These are phyloP conservation scores for Leptoclinus maculatus DNA, from an alignment of 2,797 vertebrate genomes.

Conservation along the genomic window DNA sequence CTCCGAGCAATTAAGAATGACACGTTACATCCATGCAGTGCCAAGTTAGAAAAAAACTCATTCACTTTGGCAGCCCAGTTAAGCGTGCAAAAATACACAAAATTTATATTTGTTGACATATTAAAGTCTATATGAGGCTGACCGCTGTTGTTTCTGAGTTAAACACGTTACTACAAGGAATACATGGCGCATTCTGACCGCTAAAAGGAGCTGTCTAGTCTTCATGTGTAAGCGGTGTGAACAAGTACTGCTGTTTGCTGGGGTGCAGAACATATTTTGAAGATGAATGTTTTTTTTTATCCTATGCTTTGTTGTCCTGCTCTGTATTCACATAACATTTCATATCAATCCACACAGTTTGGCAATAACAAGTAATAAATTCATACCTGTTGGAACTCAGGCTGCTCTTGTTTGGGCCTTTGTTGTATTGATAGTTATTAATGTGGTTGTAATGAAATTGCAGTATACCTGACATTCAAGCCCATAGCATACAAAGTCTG, in stretches of 20 bases:
- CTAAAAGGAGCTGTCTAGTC: constrained; percentile 50
- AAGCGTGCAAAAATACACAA: constrained; percentile 23
- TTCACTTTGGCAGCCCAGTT: constrained; percentile 49
- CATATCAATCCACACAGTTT: constrained; percentile 21
- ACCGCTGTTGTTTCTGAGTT: constrained; percentile 51
- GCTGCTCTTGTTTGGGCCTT: constrained; percentile 21
- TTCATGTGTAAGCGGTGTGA: constrained; percentile 44
- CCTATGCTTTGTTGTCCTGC: constrained; percentile 1
- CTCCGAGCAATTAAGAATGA: constrained; percentile 23
- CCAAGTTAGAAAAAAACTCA: constrained; percentile 24
- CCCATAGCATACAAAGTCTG: constrained; percentile 32
- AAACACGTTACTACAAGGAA: constrained; percentile 14
- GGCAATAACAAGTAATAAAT: constrained; percentile 17
- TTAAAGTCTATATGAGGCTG: constrained; percentile 49
- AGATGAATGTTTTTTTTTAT: constrained; percentile 40
- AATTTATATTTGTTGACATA: constrained; percentile 59
- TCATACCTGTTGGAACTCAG: not conserved
- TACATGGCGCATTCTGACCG: constrained; percentile 43
- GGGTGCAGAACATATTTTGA: constrained; percentile 28
- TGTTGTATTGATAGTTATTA: constrained; percentile 41
- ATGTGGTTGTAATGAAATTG: constrained; percentile 60
- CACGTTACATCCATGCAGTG: constrained; percentile 19
- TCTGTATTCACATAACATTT: constrained; percentile 26
- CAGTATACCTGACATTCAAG: constrained; percentile 27
- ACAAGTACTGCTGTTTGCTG: constrained; percentile 37